Percentiles rank a stretch among this genome's conserved stretches.
phyloP scores from a whole-genome alignment of 2,113 vertebrate species.

The Toxostoma redivivum region DNA sequence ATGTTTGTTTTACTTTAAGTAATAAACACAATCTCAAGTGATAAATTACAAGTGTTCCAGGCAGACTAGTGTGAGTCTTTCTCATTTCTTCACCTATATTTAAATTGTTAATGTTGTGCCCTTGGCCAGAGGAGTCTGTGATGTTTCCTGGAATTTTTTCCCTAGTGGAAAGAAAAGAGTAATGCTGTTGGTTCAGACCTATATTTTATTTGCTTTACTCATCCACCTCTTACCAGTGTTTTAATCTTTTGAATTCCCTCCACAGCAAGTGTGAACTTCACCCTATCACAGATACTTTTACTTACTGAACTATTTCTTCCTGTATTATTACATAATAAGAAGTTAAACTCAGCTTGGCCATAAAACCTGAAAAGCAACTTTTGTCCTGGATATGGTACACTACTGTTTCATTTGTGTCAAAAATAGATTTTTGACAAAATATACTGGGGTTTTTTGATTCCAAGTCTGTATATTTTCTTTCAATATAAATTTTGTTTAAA shows the following conservation, averaged over 20 bases:
- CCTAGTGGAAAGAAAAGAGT: background rate
- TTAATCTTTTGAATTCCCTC: background rate
- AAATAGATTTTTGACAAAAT: background rate
- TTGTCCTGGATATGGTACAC: background rate
- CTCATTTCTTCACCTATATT: background rate
- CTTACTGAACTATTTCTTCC: background rate
- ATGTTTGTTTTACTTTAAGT: background rate
- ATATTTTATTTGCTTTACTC: background rate
- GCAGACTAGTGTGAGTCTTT: background rate
- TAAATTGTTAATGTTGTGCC: background rate
- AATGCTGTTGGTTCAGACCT: background rate
- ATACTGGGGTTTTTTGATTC: accelerated
- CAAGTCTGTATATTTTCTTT: background rate
- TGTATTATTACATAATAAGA: background rate
- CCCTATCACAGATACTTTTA: background rate
- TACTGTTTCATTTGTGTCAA: background rate
- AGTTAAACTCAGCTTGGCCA: background rate
- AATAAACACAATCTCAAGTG: background rate
- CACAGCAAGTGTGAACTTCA: background rate
- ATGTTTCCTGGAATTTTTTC: background rate
- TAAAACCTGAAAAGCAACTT: background rate
- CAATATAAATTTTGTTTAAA: background rate
- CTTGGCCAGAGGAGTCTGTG: background rate
- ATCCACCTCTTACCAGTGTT: background rate
- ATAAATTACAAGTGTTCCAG: background rate